These are phyloP conservation scores for Pedetes capensis DNA, from an alignment of 2,113 vertebrate genomes.

Conservation along the genomic window DNA sequence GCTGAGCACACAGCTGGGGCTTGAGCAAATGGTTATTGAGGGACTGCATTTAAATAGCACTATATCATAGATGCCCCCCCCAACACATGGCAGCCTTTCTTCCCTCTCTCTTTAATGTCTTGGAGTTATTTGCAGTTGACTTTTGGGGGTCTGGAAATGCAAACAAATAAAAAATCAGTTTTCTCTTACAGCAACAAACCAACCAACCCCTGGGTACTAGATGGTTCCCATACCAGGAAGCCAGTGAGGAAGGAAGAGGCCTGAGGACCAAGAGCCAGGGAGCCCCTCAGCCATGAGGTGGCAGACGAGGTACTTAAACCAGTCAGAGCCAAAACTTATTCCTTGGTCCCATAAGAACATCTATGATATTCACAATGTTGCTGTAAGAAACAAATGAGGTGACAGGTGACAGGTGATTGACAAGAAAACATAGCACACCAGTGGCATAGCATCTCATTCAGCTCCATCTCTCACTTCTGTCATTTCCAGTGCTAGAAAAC, in stretches of 20 bases:
- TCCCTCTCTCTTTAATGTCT: not conserved
- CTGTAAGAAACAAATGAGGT: not conserved
- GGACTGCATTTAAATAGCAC: not conserved
- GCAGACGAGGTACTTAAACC: not conserved
- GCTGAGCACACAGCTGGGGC: not conserved
- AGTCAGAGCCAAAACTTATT: not conserved
- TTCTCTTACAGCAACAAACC: not conserved
- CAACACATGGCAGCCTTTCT: not conserved
- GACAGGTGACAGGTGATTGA: not conserved
- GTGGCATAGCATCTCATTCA: not conserved
- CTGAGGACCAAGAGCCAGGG: not conserved
- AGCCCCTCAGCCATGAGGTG: rapidly evolving
- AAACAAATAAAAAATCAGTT: not conserved
- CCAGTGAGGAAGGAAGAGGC: not conserved
- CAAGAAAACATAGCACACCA: not conserved
- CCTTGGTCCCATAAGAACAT: not conserved
- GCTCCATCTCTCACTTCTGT: not conserved
- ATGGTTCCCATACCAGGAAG: not conserved
- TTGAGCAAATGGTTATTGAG: not conserved
- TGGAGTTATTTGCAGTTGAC: not conserved
- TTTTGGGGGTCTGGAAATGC: not conserved
- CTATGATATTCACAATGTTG: not conserved
- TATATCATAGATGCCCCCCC: not conserved
- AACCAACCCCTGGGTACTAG: not conserved
- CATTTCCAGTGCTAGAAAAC: not conserved